phyloP scores from a whole-genome alignment of 2,888 invertebrate genomes.

The Brachyptera putata region DNA sequence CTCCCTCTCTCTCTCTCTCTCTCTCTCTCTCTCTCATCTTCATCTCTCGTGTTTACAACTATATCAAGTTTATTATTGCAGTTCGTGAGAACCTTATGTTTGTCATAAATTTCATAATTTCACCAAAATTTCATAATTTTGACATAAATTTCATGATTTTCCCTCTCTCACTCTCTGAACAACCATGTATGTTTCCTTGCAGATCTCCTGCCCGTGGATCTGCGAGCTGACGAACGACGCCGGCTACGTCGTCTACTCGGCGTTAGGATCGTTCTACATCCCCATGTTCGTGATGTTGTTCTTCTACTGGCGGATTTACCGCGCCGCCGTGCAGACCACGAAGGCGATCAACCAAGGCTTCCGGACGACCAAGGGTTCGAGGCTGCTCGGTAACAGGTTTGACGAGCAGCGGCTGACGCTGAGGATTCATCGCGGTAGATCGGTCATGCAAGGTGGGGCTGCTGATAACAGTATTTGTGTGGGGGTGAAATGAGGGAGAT shows the following conservation, averaged over 20 bases:
- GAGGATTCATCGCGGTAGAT: slow-evolving; percentile 68
- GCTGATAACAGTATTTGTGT: no score
- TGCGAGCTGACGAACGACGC: slow-evolving; percentile 91
- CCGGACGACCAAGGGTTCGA: slow-evolving; percentile 75
- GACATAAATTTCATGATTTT: no score
- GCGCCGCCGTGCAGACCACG: slow-evolving; percentile 90
- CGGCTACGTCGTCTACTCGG: slow-evolving; percentile 95
- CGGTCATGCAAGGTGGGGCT: slow-evolving; percentile 28
- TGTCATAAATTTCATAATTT: no score
- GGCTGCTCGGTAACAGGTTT: slow-evolving; percentile 69
- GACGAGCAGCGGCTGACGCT: slow-evolving; percentile 88
- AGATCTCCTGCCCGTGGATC: slow-evolving; percentile 64
- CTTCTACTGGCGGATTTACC: slow-evolving; percentile 96
- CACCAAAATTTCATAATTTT: no score
- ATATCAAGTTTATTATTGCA: no score
- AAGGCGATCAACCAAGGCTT: slow-evolving; percentile 88
- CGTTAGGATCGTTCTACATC: slow-evolving; percentile 95
- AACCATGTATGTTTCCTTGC: no score
- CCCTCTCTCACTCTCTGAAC: no score
- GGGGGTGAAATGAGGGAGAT: no score
- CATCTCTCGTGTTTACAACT: no score
- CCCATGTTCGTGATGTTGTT: slow-evolving; percentile 98
- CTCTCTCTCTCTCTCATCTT: no score
- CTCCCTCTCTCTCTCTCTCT: no score
- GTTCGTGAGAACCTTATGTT: no score